Conservation (phyloP, 2,888 invertebrate species). For the Dynastes hyllus region DNA sequence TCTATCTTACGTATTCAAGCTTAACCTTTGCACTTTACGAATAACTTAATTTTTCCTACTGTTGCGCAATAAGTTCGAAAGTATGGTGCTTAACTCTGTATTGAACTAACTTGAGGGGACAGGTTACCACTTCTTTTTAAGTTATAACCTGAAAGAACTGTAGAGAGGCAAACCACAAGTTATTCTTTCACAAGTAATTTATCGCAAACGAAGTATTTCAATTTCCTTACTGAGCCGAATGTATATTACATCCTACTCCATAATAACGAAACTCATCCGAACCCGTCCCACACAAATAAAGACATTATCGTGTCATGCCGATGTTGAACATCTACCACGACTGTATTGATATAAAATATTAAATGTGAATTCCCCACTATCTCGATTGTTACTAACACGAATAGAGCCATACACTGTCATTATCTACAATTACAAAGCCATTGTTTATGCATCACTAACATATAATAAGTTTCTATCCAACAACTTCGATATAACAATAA, state of each 20-base stretch:
- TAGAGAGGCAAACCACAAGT: not conserved
- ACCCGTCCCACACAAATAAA: not conserved
- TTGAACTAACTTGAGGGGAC: no score
- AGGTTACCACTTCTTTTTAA: no score
- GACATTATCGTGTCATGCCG: not conserved
- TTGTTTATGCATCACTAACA: not conserved
- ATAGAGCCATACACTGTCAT: not conserved
- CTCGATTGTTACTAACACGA: not conserved
- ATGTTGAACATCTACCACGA: not conserved
- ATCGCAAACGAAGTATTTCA: no score
- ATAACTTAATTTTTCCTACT: no score
- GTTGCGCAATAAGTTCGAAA: no score
- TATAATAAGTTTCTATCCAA: not conserved
- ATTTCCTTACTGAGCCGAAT: no score
- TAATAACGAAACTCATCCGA: not conserved
- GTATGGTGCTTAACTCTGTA: no score
- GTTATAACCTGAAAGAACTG: not conserved
- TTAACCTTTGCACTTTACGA: no score
- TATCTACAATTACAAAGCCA: conserved; percentile 9
- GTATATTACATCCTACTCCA: not conserved
- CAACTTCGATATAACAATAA: not conserved
- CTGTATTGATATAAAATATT: not conserved
- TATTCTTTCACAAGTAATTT: not conserved
- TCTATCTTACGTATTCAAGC: no score
- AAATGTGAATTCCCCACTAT: not conserved